Conservation (phyloP, 2,113 vertebrate species). For the Chloebia gouldiae region DNA sequence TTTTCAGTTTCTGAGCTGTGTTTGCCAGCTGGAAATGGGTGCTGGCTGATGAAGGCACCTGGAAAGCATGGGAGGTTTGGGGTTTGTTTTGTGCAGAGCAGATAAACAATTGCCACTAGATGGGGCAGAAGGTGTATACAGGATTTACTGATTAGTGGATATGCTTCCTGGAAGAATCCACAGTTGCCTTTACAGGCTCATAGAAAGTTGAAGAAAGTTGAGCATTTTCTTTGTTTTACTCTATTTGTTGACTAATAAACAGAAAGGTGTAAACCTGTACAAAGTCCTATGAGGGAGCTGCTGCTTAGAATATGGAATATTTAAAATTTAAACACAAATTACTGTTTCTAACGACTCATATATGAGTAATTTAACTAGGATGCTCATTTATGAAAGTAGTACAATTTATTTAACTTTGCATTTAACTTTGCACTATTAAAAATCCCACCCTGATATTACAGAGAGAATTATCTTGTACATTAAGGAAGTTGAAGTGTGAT, state of each 20-base stretch:
- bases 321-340: not conserved
- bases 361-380: not conserved
- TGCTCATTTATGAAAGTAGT: not conserved
- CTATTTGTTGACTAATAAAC: not conserved
- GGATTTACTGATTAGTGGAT: not conserved
- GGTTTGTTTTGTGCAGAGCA: not conserved
- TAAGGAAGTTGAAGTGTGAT: not conserved
- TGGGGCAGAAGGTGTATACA: not conserved
- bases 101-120: not conserved
- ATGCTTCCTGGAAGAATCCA: fast-evolving
- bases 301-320: not conserved
- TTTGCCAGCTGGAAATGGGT: not conserved
- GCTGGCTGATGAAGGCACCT: not conserved
- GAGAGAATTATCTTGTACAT: not conserved
- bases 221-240: not conserved
- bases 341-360: not conserved
- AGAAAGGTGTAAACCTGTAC: not conserved
- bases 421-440: not conserved
- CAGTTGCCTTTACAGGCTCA: not conserved
- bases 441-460: not conserved
- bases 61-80: not conserved
- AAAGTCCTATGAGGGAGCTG: not conserved
- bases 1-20: not conserved
- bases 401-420: not conserved
- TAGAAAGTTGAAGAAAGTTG: not conserved